Base-by-base conservation (phyloP, 2,797 vertebrate species). In the Rhadinocentrus ornatus region DNA sequence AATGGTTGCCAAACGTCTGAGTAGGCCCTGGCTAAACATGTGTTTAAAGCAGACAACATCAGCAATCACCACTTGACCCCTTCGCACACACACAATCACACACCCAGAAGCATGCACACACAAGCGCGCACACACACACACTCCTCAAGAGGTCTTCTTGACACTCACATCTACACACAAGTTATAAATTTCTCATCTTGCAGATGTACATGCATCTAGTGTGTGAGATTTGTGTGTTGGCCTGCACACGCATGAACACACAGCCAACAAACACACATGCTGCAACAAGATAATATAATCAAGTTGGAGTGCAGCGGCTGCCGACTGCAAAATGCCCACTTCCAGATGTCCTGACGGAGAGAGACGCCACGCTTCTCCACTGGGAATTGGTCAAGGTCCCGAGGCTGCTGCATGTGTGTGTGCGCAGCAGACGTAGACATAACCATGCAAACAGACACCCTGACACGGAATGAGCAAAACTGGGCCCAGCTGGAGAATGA, bases 1-100 rank as follows among this genome's bases (percentile, higher is more conserved):
- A 98, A 98, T 98, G 93, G 96, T 97, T 98, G 95, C 96, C 97
- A 99, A 98, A 97, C 94, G 96, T 97, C 94, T 91, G 87, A 89
- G 89, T 91, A 86, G 91, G 89, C 85, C 84, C 88, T 88, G 85
- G 81, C 94, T 95, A 95, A 96, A 96, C 96, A 97, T 94, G 86
- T 97, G 96, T 96, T 97, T 94, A 92, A 94, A 85, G 93, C 91
- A 95, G 95, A 95, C 95, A 94, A 95, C 95, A 96, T 95, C 96
- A 95, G 95, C 95, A 93, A 94, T 95, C 96, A 95, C 95, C 96
- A 96, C 95, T 96, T 99, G 96, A 98, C 96, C 97, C 94, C 92
- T 89, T 78, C 86, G 93, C 93, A 94, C 93, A 83, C 80, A 64
- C 15, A 3, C 50, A 2, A 35, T 53, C 88, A 86, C 53, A 37